These are phyloP conservation scores for Valencia hispanica DNA, from an alignment of 2,797 vertebrate genomes.

Conservation along the genomic window DNA sequence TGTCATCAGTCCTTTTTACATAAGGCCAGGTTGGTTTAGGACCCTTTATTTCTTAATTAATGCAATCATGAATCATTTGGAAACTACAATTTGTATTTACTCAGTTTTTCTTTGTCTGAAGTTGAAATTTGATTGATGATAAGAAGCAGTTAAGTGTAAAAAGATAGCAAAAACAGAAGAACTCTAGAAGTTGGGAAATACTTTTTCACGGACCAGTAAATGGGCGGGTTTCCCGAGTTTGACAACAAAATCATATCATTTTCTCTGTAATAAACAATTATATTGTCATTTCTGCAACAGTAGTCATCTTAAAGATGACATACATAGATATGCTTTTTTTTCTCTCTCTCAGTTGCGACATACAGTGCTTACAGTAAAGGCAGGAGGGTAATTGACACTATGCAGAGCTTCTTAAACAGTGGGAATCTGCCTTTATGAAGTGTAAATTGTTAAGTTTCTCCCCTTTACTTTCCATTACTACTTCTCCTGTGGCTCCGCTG, in stretches of 20 bases:
- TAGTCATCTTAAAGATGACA: not conserved
- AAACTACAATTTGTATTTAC: too few relatives aligned
- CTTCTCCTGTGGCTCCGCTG: slow-evolving; percentile 52
- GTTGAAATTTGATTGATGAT: too few relatives aligned
- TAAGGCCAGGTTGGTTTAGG: too few relatives aligned
- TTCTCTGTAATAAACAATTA: not conserved
- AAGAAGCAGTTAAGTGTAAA: too few relatives aligned
- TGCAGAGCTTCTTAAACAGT: slow-evolving; percentile 27
- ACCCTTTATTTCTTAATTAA: too few relatives aligned
- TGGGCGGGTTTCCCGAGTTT: not conserved
- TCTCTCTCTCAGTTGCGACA: not conserved
- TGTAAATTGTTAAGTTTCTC: slow-evolving; percentile 37
- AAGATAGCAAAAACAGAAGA: not conserved
- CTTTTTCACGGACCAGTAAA: not conserved
- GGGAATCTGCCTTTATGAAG: slow-evolving; percentile 41
- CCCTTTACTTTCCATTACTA: slow-evolving; percentile 60
- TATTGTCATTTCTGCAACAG: not conserved
- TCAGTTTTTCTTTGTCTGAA: too few relatives aligned
- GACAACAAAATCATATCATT: not conserved
- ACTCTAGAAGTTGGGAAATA: not conserved
- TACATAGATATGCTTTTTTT: not conserved
- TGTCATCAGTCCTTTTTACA: too few relatives aligned
- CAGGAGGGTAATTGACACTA: slow-evolving; percentile 1
- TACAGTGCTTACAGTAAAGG: slow-evolving; percentile 5
- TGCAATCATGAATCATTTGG: too few relatives aligned